Evolutionary conservation across 2,888 invertebrate species (phyloP).

Genomic region (Ditylenchus weischeri): DNA sequence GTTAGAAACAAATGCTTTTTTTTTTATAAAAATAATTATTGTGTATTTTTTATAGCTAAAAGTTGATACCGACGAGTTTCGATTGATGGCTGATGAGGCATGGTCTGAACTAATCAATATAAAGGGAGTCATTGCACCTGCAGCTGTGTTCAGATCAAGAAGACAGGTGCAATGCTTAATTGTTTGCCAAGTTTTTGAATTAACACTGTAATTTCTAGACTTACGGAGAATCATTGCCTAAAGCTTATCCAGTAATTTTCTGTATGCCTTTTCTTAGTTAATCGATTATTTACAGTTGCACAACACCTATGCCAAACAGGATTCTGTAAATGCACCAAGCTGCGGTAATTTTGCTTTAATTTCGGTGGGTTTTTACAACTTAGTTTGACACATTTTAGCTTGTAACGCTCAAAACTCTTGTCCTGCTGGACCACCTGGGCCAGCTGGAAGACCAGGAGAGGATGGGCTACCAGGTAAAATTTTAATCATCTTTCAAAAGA

Average conservation of each 20-base stretch:
- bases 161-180: constrained; percentile 22
- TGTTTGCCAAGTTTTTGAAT: neutral
- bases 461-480: constrained; percentile 29
- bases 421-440: constrained; percentile 40
- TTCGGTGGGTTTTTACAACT: neutral
- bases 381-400: constrained; percentile 24
- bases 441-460: constrained; percentile 37
- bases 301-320: constrained; percentile 37
- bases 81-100: constrained; percentile 37
- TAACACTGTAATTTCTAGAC: constrained; percentile 18
- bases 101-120: constrained; percentile 32
- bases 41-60: constrained; percentile 24
- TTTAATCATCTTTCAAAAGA: neutral
- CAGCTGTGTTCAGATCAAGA: constrained; percentile 14
- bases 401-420: constrained; percentile 39
- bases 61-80: constrained; percentile 38
- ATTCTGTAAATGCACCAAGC: constrained; percentile 35
- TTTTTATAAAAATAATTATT: neutral
- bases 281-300: constrained; percentile 15
- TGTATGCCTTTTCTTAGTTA: too few species aligned
- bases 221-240: constrained; percentile 33
- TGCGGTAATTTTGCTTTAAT: constrained; percentile 25
- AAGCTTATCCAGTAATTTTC: constrained; percentile 26
- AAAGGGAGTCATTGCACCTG: constrained; percentile 14
- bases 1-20: neutral